phyloP scores from a whole-genome alignment of 2,888 invertebrate genomes.

The Chloroclysta siterata region DNA sequence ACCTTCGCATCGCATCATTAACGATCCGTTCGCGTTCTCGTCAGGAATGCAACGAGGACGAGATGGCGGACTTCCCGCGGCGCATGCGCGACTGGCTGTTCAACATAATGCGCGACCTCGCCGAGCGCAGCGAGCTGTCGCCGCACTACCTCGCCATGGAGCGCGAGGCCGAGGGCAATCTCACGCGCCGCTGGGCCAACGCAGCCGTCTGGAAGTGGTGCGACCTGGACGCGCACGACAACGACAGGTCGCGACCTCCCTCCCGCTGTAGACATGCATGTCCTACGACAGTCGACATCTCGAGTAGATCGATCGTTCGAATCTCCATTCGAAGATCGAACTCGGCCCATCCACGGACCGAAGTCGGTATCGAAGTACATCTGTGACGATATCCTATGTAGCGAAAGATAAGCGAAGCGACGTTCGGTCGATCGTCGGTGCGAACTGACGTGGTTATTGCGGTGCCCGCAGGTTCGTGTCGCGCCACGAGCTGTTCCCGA shows the following conservation, averaged over 20 bases:
- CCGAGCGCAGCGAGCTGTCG: slow-evolving; percentile 93
- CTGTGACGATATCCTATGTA: too few relatives aligned
- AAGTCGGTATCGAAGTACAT: too few relatives aligned
- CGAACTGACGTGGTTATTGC: too few relatives aligned
- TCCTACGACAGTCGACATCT: too few relatives aligned
- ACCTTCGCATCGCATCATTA: too few relatives aligned
- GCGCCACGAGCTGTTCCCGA: slow-evolving; percentile 97
- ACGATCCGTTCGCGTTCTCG: slow-evolving; percentile 53
- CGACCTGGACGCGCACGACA: slow-evolving; percentile 96
- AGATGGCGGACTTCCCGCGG: slow-evolving; percentile 97
- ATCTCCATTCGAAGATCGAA: too few relatives aligned
- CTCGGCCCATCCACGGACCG: too few relatives aligned
- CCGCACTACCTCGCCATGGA: slow-evolving; percentile 94
- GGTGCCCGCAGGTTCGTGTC: slow-evolving; percentile 87
- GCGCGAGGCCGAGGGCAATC: slow-evolving; percentile 94
- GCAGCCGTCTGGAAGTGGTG: slow-evolving; percentile 99
- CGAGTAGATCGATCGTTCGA: too few relatives aligned
- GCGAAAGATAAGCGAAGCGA: too few relatives aligned
- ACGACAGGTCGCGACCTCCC: slow-evolving; percentile 87
- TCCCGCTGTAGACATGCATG: too few relatives aligned
- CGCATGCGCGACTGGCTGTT: slow-evolving; percentile 99
- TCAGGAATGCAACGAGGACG: slow-evolving; percentile 91
- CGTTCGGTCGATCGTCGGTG: too few relatives aligned
- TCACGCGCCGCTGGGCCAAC: slow-evolving; percentile 93
- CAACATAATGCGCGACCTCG: slow-evolving; percentile 98